Evolutionary conservation across 2,797 vertebrate genomes (phyloP).

Genomic region (Rhinella marina): DNA sequence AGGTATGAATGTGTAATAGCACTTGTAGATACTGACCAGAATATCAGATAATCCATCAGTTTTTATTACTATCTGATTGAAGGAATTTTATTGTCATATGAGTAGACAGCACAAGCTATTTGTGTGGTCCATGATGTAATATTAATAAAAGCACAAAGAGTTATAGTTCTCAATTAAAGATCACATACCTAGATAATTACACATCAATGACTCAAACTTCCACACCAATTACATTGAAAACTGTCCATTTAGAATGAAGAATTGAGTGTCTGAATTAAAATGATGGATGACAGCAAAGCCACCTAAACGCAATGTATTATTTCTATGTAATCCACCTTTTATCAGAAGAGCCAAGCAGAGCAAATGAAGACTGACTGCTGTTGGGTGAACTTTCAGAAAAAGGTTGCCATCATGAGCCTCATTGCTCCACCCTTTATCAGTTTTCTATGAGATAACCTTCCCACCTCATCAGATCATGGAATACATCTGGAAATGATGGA

Average conservation of each 20-base stretch:
- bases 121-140: constrained; percentile 53
- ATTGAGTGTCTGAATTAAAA: constrained; percentile 50
- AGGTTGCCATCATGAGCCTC: constrained; percentile 14
- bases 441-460: constrained; percentile 45
- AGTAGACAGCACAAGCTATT: constrained; percentile 34
- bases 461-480: constrained; percentile 33
- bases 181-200: constrained; percentile 58
- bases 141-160: constrained; percentile 53
- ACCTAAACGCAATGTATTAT: constrained; percentile 47
- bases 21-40: neutral
- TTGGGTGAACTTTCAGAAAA: constrained; percentile 33
- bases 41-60: neutral
- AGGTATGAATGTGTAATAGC: neutral
- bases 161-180: constrained; percentile 59
- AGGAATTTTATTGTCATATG: constrained; percentile 15
- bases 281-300: constrained; percentile 39
- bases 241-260: constrained; percentile 60
- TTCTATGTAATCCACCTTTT: constrained; percentile 28
- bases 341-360: constrained; percentile 13
- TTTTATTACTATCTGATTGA: neutral
- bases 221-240: constrained; percentile 57
- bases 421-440: constrained; percentile 13
- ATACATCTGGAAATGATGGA: constrained; percentile 41
- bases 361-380: constrained; percentile 36
- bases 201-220: constrained; percentile 54